Base-by-base conservation (phyloP, 2,797 vertebrate species). In the Xiphorhynchus erythropygius region DNA sequence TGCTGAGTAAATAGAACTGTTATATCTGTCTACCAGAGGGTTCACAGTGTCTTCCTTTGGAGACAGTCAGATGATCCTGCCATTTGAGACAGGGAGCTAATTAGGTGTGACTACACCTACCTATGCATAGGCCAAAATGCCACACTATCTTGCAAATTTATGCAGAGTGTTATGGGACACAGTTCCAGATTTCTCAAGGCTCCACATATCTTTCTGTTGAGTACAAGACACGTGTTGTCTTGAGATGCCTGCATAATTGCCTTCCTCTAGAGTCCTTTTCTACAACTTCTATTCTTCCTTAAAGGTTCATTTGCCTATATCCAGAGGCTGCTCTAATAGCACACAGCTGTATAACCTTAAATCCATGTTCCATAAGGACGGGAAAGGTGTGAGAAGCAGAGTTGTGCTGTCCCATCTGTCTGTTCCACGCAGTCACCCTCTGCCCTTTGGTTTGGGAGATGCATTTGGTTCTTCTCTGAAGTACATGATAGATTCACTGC, bases 401-500 rank as follows among this genome's bases (percentile, higher is more conserved):
- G 3, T 42, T 24, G 27, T 55, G 22, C 60, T 69, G 11, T 25
- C 23, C 27, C 11, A 15, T 7, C 30, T 27, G 16, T 63, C n/a
- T 30, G 18, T 78, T 42, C 37, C 37, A 60, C 25, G 33, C 23
- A 16, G 18, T 12, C 14, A 41, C 16, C 11, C n/a, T 59, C 39
- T 67, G 13, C 23, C 39, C 47, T 12, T 18, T 32, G 52, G 18
- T 32, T 0, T 28, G 15, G 46, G 57, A 87, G n/a, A n/a, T n/a
- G 3, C 8, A 17, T 67, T 63, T 47, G 27, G 18, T 28, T 49
- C 62, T 69, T 37, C 18, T 78, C 89, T 63, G 22, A 63, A 37
- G 23, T 28, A 2, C 13, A 4, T 2, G 5, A 25, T 7, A 47
- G 4, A 5, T 46, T 62, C 15, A 13, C 4, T 49, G 15, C 5